Evolutionary conservation across 2,113 vertebrate species (phyloP), one percentile per base, ranked within the genome.

Genomic region (Tamias sibiricus): DNA sequence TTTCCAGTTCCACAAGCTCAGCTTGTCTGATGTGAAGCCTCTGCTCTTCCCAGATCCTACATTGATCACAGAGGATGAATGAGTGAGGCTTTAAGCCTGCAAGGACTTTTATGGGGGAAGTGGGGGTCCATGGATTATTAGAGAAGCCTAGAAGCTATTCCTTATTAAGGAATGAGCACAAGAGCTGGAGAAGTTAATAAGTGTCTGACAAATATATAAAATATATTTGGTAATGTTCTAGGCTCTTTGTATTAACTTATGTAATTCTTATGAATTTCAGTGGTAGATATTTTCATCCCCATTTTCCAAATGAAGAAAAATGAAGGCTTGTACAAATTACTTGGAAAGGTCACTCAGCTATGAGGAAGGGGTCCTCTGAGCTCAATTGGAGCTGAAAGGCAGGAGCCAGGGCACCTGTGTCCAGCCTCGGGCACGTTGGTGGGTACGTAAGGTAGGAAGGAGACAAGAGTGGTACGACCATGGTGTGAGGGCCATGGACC

Each of bases 271-370:
- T 93, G 88, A 72, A 20, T 62, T 42, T 47, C 80, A 68, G 12
- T 66, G 69, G 52, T 57, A 79, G 49, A 57, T 52, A 93, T 87
- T 95, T 94, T 71, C 87, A 96, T 90, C 54, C 35, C 20, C 37
- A 59, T 57, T 92, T 84, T 87, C 32, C 89, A 98, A 94, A 32
- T 68, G n/a, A 85, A 89, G 68, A 52, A 71, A 90, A 71, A 79
- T 28, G 32, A 92, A 87, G 24, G 32, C 37, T 40, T 85, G 19
- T 10, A 16, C 76, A 94, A 66, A 8, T 85, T 92, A 54, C 52
- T n/a, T 81, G 12, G 26, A 40, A 64, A 80, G 22, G 42, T 54
- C 54, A 37, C 20, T 91, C 9, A 44, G 35, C 30, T 54, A 20
- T 22, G 71, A 32, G 4, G 75, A 90, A 28, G 42, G 30, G 10